These are phyloP conservation scores for Centrocercus urophasianus DNA, from an alignment of 2,113 vertebrate species.

Conservation along the genomic window DNA sequence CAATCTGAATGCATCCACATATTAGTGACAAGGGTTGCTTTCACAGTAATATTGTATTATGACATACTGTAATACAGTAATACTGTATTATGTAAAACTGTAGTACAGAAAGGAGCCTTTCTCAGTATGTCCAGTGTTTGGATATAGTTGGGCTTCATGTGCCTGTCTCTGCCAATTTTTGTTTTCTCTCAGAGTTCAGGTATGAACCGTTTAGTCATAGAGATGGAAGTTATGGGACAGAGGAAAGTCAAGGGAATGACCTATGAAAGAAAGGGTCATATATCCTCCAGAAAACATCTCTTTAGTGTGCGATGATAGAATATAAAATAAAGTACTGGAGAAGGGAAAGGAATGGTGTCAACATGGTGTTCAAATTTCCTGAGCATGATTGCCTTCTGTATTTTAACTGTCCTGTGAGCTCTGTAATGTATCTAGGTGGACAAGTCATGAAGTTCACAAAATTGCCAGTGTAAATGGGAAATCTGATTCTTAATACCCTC, in stretches of 20 bases:
- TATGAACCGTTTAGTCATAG: background rate
- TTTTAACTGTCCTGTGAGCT: rapidly evolving
- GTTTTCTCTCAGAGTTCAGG: background rate
- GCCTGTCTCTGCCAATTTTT: background rate
- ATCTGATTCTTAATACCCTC: background rate
- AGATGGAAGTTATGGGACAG: background rate
- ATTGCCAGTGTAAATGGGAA: background rate
- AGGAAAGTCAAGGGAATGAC: background rate
- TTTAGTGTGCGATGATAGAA: background rate
- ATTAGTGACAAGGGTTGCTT: background rate
- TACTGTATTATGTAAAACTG: no score
- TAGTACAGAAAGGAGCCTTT: background rate
- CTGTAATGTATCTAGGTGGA: background rate
- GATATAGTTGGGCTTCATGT: background rate
- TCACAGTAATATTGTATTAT: background rate
- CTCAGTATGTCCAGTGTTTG: background rate
- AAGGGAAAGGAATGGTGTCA: background rate
- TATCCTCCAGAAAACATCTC: background rate
- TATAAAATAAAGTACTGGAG: background rate
- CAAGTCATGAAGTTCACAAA: background rate
- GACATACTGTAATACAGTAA: no score
- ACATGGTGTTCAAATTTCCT: background rate
- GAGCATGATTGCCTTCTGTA: background rate
- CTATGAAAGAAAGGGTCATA: background rate
- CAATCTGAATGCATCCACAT: background rate